Evolutionary conservation across 2,113 vertebrate species (phyloP).

Genomic region (Hepsetus odoe): DNA sequence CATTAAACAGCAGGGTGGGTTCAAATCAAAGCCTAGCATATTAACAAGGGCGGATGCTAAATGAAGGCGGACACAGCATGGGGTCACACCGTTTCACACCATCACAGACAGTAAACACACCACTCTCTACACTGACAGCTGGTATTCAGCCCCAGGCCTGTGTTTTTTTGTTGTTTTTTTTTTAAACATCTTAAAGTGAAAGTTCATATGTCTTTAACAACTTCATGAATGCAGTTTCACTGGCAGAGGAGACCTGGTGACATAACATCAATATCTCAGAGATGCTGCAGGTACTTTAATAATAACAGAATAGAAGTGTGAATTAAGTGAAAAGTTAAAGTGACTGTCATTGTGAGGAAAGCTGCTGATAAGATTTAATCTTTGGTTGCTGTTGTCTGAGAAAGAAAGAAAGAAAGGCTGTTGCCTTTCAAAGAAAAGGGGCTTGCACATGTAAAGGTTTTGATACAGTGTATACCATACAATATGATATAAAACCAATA

Average conservation of each 20-base stretch:
- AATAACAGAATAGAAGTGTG: too few species aligned
- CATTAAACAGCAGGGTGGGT: slow-evolving; percentile 71
- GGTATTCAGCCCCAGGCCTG: not conserved
- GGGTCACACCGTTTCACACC: slow-evolving; percentile 35
- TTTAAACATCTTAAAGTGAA: slow-evolving; percentile 3
- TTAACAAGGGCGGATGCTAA: slow-evolving; percentile 74
- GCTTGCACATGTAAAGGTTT: too few species aligned
- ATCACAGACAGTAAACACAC: slow-evolving; percentile 35
- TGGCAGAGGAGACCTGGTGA: not conserved
- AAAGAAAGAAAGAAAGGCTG: too few species aligned
- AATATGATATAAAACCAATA: too few species aligned
- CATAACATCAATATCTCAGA: not conserved
- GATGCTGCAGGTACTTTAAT: too few species aligned
- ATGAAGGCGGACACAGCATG: slow-evolving; percentile 68
- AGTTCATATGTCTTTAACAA: not conserved
- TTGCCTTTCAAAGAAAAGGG: too few species aligned
- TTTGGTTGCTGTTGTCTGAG: too few species aligned
- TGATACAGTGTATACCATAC: too few species aligned
- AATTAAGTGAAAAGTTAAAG: too few species aligned
- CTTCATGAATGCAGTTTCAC: not conserved
- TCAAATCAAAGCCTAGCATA: slow-evolving; percentile 70
- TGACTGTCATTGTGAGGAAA: too few species aligned
- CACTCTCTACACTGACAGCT: slow-evolving; percentile 10
- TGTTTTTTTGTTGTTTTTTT: slow-evolving; percentile 14
- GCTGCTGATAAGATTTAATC: too few species aligned